Conservation (phyloP, 2,797 vertebrate genomes). For the Propithecus deckenii region DNA sequence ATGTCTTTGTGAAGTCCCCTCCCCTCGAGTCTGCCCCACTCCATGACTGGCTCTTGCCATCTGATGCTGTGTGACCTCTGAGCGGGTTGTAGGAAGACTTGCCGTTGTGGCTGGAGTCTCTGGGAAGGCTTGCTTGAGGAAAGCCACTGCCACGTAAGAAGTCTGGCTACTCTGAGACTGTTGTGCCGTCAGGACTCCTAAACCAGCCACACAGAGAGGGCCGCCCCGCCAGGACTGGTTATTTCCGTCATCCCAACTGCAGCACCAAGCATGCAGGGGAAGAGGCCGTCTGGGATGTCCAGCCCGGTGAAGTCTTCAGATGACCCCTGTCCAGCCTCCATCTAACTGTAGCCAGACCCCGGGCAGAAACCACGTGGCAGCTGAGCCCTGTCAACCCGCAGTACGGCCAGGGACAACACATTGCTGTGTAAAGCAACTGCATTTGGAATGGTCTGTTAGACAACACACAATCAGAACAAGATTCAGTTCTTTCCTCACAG, state of each 20-base stretch:
- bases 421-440: not conserved
- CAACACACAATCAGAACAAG: not conserved
- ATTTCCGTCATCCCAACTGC: not conserved
- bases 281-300: not conserved
- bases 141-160: not conserved
- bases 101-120: not conserved
- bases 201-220: not conserved
- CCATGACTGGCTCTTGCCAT: not conserved
- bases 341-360: not conserved
- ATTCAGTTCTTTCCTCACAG: not conserved
- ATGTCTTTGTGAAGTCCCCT: not conserved
- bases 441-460: not conserved
- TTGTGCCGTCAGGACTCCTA: not conserved
- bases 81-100: not conserved
- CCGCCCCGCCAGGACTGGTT: not conserved
- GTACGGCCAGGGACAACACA: not conserved
- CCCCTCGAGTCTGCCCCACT: not conserved
- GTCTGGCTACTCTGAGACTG: not conserved
- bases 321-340: too few species aligned
- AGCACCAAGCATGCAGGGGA: not conserved
- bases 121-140: not conserved
- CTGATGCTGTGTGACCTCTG: not conserved
- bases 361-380: not conserved
- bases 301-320: not conserved
- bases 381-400: not conserved